phyloP scores from a whole-genome alignment of 2,113 vertebrate species.

The Prietella phreatophila region DNA sequence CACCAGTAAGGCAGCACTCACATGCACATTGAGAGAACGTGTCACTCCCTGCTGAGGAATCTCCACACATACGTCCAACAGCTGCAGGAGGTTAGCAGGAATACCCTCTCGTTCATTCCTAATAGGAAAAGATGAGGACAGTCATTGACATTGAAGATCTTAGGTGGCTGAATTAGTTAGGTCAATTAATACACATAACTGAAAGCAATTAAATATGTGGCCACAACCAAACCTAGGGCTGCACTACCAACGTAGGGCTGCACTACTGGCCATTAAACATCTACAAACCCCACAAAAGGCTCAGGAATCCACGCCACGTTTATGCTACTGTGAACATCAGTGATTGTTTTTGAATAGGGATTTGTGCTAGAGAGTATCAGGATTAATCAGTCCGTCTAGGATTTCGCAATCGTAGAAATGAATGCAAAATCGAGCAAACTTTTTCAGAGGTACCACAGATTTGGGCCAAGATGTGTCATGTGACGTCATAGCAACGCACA shows the following conservation, averaged over 20 bases:
- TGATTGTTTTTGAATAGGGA: neutral
- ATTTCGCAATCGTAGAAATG: too few species aligned
- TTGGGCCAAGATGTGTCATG: too few species aligned
- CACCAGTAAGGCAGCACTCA: slow-evolving; percentile 92
- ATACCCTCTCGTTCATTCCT: slow-evolving; percentile 96
- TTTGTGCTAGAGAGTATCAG: neutral
- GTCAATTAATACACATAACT: neutral
- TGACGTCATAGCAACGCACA: too few species aligned
- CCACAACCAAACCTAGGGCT: neutral
- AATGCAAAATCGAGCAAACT: too few species aligned
- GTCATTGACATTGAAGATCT: neutral
- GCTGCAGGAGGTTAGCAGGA: slow-evolving; percentile 87
- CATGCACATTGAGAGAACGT: slow-evolving; percentile 93
- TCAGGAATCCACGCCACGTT: neutral
- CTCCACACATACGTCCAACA: slow-evolving; percentile 93
- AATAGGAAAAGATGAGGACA: neutral
- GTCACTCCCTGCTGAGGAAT: slow-evolving; percentile 92
- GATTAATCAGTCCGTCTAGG: too few species aligned
- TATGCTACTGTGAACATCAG: neutral
- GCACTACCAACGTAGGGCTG: neutral
- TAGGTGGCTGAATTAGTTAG: neutral
- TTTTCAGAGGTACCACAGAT: too few species aligned
- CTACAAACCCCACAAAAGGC: neutral
- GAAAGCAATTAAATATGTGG: neutral
- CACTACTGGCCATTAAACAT: neutral